Conservation (phyloP, 2,113 vertebrate genomes). For the Oplegnathus fasciatus region DNA sequence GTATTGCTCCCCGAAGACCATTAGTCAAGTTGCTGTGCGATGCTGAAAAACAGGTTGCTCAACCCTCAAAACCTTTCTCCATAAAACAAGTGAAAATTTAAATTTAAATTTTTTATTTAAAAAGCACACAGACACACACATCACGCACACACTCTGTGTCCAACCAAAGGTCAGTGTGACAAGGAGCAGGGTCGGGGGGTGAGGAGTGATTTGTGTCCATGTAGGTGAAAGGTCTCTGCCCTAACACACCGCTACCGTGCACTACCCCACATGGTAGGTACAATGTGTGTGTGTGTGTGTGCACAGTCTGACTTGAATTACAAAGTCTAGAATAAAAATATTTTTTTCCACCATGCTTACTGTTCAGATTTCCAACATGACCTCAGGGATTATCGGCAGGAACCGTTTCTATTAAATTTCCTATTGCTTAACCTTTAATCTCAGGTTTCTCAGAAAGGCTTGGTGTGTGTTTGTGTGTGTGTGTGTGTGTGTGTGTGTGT, state of each 20-base stretch:
- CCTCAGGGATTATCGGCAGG: not conserved
- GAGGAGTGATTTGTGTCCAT: conserved; percentile 34
- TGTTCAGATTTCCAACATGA: not conserved
- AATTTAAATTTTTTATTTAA: not conserved
- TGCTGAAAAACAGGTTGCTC: not conserved
- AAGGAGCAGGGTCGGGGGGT: conserved; percentile 4
- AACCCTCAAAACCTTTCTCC: not conserved
- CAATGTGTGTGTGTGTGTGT: conserved; percentile 1
- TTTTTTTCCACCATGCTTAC: not conserved
- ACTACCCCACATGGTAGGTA: not conserved
- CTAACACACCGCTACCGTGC: not conserved
- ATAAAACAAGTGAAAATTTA: not conserved
- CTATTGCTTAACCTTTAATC: conserved; percentile 28
- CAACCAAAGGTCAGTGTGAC: conserved; percentile 56
- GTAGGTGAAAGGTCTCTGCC: conserved; percentile 61
- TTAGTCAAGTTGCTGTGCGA: not conserved
- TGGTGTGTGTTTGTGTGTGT: not conserved
- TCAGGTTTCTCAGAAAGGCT: conserved; percentile 6
- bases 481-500: not conserved
- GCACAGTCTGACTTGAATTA: not conserved
- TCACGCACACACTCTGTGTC: not conserved
- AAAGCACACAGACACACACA: not conserved
- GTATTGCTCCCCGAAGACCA: not conserved
- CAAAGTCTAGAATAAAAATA: not conserved
- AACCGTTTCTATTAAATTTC: not conserved